Conservation (phyloP, 2,113 vertebrate genomes). For the Atractosteus spatula region DNA sequence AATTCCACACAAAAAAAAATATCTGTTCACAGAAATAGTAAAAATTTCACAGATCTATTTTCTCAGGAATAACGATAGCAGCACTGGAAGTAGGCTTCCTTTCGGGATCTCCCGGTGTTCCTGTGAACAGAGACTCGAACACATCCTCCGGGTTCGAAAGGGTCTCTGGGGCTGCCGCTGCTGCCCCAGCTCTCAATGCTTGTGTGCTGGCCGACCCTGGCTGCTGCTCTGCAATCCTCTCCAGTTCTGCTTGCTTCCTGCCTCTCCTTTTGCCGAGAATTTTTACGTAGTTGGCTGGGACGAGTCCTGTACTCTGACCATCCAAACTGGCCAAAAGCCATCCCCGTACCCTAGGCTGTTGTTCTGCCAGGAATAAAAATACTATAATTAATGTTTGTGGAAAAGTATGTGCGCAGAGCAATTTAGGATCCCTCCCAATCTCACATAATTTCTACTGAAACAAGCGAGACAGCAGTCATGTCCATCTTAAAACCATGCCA, state of each 20-base stretch:
- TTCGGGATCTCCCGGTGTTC: conserved; percentile 34
- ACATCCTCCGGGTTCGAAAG: conserved; percentile 70
- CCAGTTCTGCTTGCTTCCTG: conserved; percentile 66
- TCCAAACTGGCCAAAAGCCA: conserved; percentile 92
- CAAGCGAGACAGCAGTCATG: too few species aligned
- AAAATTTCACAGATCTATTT: conserved; percentile 71
- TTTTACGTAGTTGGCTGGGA: conserved; percentile 93
- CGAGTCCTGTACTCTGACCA: conserved; percentile 82
- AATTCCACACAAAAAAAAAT: neutral
- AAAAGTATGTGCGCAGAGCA: too few species aligned
- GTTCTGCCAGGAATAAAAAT: conserved; percentile 62
- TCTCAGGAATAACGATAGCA: conserved; percentile 55
- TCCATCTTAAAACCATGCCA: too few species aligned
- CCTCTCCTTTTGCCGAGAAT: conserved; percentile 91
- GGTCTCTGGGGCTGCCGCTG: conserved; percentile 40
- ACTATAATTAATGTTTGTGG: too few species aligned
- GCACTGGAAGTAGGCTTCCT: conserved; percentile 36
- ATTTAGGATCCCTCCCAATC: too few species aligned
- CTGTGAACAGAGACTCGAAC: conserved; percentile 82
- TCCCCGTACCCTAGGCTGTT: conserved; percentile 88
- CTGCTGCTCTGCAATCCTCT: conserved; percentile 60
- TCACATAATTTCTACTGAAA: too few species aligned
- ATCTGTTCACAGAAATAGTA: neutral
- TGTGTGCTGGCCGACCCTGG: conserved; percentile 38
- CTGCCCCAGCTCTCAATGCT: conserved; percentile 27